phyloP scores from a whole-genome alignment of 2,888 invertebrate species.

The Drosophila pseudotakahashii region DNA sequence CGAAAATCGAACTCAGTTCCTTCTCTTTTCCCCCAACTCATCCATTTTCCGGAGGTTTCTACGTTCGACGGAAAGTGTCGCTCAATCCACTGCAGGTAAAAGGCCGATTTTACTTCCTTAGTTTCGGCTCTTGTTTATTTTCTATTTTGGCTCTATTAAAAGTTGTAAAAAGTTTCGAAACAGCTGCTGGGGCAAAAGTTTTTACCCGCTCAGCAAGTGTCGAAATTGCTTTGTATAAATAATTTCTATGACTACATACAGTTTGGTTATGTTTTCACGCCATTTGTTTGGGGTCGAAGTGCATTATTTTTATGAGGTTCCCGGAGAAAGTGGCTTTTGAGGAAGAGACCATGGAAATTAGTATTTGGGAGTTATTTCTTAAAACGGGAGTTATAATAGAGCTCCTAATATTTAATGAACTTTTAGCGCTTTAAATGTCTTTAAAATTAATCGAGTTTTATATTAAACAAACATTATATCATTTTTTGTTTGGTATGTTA shows the following conservation, averaged over 20 bases:
- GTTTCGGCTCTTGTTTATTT: constrained; percentile 3
- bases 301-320: constrained; percentile 37
- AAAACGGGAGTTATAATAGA: no score
- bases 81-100: constrained; percentile 29
- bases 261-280: constrained; percentile 1
- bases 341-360: background rate
- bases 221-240: constrained; percentile 33
- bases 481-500: background rate
- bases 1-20: constrained; percentile 4
- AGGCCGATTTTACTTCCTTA: background rate
- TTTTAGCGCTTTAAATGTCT: no score
- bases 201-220: constrained; percentile 12
- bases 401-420: no score
- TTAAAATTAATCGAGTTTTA: no score
- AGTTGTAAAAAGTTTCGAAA: constrained; percentile 23
- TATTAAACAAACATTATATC: background rate
- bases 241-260: background rate
- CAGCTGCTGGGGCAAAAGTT: constrained; percentile 36
- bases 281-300: constrained; percentile 7
- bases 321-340: constrained; percentile 1
- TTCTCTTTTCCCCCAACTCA: constrained; percentile 2
- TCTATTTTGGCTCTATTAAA: constrained; percentile 20
- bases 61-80: constrained; percentile 28
- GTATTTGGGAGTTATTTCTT: no score
- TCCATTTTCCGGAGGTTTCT: constrained; percentile 29